Evolutionary conservation across 2,113 vertebrate species (phyloP), one percentile per base, ranked within the genome.

Genomic region (Aptenodytes patagonicus): DNA sequence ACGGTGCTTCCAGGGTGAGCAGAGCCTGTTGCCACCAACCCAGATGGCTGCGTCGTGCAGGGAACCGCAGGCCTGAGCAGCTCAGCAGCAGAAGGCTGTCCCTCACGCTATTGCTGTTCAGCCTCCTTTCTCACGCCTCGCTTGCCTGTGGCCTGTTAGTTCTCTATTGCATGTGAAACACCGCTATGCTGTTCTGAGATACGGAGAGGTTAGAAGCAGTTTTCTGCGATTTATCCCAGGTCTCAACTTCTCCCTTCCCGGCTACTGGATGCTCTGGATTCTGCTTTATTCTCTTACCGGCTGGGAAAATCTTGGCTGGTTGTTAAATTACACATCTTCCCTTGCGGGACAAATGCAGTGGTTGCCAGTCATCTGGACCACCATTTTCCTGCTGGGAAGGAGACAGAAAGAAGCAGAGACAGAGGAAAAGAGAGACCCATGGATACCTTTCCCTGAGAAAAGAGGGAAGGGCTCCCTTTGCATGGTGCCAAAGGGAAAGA

Each of bases 21-120:
- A 93, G 95, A 93, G 94, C 95, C 98, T 96, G 68, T 92, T 94
- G 98, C 87, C 94, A 97, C 91, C 83, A 94, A 38, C 89, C 96
- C 98, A 99, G 98, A 98, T 99, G 98, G 98, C 69, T 68, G 75
- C 8, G 1, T 47, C 40, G 28, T 22, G 47, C 64, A 65, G 62
- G 90, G 81, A 94, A 95, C 94, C 26, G 3, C 94, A 89, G 92
- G 93, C 47, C 58, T 60, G 65, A 95, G 93, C 68, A 75, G 75
- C 91, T 89, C 90, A 36, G 86, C 80, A 86, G 87, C 82, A 83
- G 64, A 86, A 69, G 44, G 80, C 84, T 76, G 60, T n/a, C 38
- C 91, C 70, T 90, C 90, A 58, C 3, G 16, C 76, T 49, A 31
- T 6, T 57, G 61, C 68, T 75, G 68, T n/a, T 77, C 89, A 88